A percentile compares a stretch with the other conserved stretches of the same genome.
phyloP scores from a whole-genome alignment of 2,797 vertebrate species.

The Sciaenops ocellatus region DNA sequence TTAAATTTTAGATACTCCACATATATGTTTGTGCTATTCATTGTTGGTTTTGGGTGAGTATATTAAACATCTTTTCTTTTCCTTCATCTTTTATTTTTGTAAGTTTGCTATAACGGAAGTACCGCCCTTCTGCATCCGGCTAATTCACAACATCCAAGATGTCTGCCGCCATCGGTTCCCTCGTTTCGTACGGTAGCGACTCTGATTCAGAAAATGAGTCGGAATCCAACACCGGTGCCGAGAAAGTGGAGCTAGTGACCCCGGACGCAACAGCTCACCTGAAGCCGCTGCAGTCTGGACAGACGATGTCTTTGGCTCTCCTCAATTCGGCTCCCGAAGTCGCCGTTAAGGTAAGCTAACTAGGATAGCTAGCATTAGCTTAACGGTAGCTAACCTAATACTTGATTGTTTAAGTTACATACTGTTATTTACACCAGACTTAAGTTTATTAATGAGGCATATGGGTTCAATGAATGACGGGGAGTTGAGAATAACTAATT shows the following conservation, averaged over 20 bases:
- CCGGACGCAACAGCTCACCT: conserved; percentile 83
- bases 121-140: conserved; percentile 55
- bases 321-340: conserved; percentile 95
- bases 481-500: accelerated
- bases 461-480: accelerated
- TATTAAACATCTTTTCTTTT: too few relatives aligned
- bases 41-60: neutral
- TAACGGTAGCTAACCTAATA: neutral
- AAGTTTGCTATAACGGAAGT: conserved; percentile 40
- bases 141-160: conserved; percentile 87
- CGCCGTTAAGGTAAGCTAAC: conserved; percentile 92
- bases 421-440: accelerated
- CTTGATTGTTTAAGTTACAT: neutral
- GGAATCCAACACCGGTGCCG: conserved; percentile 63
- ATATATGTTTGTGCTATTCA: neutral
- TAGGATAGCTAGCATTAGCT: conserved; percentile 51
- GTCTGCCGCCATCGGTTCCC: conserved; percentile 88
- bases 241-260: conserved; percentile 60
- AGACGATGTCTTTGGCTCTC: conserved; percentile 75
- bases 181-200: conserved; percentile 92
- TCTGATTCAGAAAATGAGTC: conserved; percentile 91
- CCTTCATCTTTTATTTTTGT: neutral
- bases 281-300: conserved; percentile 70
- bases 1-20: neutral
- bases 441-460: accelerated